A percentile compares a stretch with the other conserved stretches of the same genome.
Evolutionary conservation across 2,797 vertebrate genomes (phyloP).

Genomic region (Pteronotus mesoamericanus): DNA sequence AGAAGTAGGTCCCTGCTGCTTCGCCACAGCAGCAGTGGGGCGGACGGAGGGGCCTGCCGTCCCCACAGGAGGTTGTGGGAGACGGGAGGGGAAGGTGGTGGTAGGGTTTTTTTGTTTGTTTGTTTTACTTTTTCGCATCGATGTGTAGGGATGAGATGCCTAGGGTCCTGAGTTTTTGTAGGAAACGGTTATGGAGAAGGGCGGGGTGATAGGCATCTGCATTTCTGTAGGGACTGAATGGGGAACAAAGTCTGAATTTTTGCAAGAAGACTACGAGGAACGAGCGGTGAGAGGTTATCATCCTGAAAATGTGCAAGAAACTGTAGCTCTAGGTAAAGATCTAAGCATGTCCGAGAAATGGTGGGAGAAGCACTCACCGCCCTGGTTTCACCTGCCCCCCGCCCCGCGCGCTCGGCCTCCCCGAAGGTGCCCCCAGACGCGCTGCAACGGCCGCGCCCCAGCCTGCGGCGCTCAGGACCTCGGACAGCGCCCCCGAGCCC

Average conservation of each 20-base stretch:
- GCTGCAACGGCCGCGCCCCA: background rate
- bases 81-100: background rate
- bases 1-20: background rate
- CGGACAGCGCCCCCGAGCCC: background rate
- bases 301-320: background rate
- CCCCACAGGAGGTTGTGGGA: constrained; percentile 51
- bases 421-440: background rate
- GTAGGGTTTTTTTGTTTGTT: no score
- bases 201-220: background rate
- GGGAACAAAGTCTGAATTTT: background rate
- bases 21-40: background rate
- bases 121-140: constrained; percentile 8
- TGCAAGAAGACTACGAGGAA: background rate
- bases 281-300: background rate
- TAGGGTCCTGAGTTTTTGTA: background rate
- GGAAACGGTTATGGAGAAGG: background rate
- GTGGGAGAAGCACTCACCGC: background rate
- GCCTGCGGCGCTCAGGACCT: background rate
- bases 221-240: background rate
- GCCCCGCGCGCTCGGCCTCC: background rate
- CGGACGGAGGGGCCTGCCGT: background rate
- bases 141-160: background rate
- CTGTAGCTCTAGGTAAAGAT: no score
- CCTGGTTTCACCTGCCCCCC: background rate
- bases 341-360: background rate